phyloP scores from a whole-genome alignment of 2,888 invertebrate genomes.

The Macropis europaea region DNA sequence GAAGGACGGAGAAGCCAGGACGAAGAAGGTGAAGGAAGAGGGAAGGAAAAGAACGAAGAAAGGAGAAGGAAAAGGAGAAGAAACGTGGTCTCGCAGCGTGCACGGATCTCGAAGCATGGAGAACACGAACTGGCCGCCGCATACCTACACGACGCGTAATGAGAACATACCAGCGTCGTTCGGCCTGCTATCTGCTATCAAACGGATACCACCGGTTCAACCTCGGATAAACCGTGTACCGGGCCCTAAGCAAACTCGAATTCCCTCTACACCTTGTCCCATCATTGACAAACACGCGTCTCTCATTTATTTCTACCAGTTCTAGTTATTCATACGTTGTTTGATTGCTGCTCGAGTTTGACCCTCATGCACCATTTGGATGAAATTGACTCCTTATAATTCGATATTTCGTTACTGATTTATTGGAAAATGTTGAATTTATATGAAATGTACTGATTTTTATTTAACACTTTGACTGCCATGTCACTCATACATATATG shows the following conservation, averaged over 20 bases:
- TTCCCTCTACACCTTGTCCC: slow-evolving; percentile 22
- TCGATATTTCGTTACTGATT: too few relatives aligned
- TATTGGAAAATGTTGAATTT: too few relatives aligned
- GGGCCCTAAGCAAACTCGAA: slow-evolving; percentile 52
- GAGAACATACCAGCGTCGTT: slow-evolving; percentile 78
- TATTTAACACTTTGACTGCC: too few relatives aligned
- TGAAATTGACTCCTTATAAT: too few relatives aligned
- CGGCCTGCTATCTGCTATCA: slow-evolving; percentile 75
- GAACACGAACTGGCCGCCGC: slow-evolving; percentile 70
- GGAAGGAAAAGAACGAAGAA: slow-evolving; percentile 9
- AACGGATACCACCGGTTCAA: slow-evolving; percentile 71
- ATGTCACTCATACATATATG: too few relatives aligned
- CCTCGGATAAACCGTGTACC: slow-evolving; percentile 56
- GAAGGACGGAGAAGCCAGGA: slow-evolving; percentile 22
- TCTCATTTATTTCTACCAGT: too few relatives aligned
- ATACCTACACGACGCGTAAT: slow-evolving; percentile 79
- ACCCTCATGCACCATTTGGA: too few relatives aligned
- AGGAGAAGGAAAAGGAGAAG: slow-evolving; percentile 27
- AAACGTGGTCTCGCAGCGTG: slow-evolving; percentile 46
- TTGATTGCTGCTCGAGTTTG: too few relatives aligned
- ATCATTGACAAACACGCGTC: too few relatives aligned
- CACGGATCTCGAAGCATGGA: slow-evolving; percentile 54
- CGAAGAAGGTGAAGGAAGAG: slow-evolving; percentile 28
- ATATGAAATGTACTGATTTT: too few relatives aligned
- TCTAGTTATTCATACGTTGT: too few relatives aligned